A percentile compares a stretch with the other conserved stretches of the same genome.
These are phyloP conservation scores for Megalops cyprinoides DNA, from an alignment of 2,797 vertebrate genomes.

Conservation along the genomic window DNA sequence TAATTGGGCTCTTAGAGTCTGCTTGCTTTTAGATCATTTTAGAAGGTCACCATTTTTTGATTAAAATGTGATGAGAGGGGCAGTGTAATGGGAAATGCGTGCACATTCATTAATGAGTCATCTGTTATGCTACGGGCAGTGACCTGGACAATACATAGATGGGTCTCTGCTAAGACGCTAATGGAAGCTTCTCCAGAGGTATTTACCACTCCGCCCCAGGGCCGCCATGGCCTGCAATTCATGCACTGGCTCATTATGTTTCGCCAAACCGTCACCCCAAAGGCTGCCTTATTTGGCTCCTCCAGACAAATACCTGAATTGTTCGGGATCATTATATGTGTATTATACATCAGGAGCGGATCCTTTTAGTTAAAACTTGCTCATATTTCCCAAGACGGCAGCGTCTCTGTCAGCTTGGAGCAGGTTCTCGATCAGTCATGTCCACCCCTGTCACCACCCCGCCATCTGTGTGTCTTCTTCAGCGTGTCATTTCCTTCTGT, in stretches of 20 bases:
- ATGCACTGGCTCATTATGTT: neutral
- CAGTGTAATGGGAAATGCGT: neutral
- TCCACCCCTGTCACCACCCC: neutral
- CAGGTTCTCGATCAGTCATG: neutral
- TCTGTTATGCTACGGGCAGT: neutral
- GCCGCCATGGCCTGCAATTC: neutral
- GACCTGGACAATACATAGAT: neutral
- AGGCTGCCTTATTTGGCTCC: neutral
- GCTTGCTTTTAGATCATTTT: neutral
- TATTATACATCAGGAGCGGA: too few species aligned
- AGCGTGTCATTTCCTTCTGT: neutral
- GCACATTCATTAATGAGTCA: neutral
- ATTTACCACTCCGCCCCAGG: neutral
- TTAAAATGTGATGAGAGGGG: conserved; percentile 21
- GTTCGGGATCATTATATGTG: too few species aligned
- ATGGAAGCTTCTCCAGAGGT: neutral
- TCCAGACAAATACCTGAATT: too few species aligned
- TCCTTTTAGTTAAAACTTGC: neutral
- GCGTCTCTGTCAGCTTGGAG: neutral
- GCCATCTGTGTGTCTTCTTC: neutral
- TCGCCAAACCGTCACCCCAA: neutral
- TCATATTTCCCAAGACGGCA: too few species aligned
- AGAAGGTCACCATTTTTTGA: conserved; percentile 23
- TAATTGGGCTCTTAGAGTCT: neutral
- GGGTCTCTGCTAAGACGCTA: too few species aligned